Evolutionary conservation across 1,140 invertebrate genomes (phyloP).

Genomic region (Temnothorax curvispinosus): DNA sequence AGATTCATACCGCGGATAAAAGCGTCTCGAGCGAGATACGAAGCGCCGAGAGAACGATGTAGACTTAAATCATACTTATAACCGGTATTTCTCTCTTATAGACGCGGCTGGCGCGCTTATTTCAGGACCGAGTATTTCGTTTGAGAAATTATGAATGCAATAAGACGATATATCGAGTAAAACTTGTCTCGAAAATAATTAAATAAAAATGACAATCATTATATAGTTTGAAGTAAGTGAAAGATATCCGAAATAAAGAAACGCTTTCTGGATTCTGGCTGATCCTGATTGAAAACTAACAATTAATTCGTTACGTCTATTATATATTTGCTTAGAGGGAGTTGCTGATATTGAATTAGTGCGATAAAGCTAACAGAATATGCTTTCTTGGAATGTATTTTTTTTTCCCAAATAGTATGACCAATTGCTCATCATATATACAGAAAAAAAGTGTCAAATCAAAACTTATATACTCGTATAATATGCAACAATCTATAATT

Average conservation of each 20-base stretch:
- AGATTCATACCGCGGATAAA: constrained; percentile 26
- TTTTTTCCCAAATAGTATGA: not conserved
- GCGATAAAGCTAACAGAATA: not conserved
- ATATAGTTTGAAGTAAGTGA: not conserved
- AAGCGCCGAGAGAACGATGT: constrained; percentile 21
- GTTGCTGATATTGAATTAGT: not conserved
- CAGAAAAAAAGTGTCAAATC: too few species aligned
- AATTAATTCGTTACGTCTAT: not conserved
- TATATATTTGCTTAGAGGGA: not conserved
- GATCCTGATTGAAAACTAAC: not conserved
- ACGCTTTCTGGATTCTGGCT: not conserved
- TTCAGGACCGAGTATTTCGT: not conserved
- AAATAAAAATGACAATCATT: not conserved
- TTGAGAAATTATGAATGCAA: not conserved
- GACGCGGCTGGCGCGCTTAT: not conserved
- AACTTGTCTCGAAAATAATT: not conserved
- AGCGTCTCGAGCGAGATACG: constrained; percentile 20
- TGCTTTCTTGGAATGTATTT: not conserved
- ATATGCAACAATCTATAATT: too few species aligned
- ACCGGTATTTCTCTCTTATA: constrained; percentile 37
- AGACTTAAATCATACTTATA: constrained; percentile 12
- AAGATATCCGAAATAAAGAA: not conserved
- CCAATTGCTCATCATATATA: not conserved
- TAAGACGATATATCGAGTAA: not conserved
- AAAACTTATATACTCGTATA: too few species aligned